Conservation (phyloP, 2,113 vertebrate species). For the Irena cyanogastra region DNA sequence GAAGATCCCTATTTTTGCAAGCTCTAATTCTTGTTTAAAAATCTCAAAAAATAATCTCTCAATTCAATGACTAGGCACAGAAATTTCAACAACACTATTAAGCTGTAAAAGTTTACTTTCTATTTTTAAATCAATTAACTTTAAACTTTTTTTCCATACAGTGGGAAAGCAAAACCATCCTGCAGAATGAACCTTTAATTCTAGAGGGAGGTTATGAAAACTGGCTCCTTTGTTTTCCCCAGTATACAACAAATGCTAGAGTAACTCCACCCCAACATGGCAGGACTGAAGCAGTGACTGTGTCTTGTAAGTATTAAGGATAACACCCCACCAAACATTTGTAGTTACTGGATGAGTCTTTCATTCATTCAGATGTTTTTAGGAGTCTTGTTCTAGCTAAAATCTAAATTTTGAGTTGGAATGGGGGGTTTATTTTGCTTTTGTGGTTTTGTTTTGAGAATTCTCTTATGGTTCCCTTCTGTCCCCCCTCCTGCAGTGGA, state of each 20-base stretch:
- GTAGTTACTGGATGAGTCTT: not conserved
- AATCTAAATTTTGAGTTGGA: not conserved
- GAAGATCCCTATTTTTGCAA: not conserved
- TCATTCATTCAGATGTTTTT: not conserved
- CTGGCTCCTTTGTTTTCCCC: slow-evolving; percentile 96
- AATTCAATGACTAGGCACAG: not conserved
- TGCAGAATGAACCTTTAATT: slow-evolving; percentile 88
- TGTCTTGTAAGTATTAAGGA: slow-evolving; percentile 82
- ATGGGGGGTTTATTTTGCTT: not conserved
- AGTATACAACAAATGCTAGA: slow-evolving; percentile 92
- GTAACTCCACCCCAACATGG: slow-evolving; percentile 81
- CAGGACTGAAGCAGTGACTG: slow-evolving; percentile 73
- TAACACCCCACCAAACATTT: not conserved
- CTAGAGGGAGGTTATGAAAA: slow-evolving; percentile 96
- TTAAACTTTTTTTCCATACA: slow-evolving; percentile 50
- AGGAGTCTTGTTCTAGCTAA: not conserved
- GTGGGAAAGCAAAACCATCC: slow-evolving; percentile 93
- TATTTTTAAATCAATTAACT: not conserved
- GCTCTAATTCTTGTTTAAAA: not conserved
- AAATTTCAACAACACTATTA: not conserved
- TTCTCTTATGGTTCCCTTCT: not conserved
- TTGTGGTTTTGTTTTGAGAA: not conserved
- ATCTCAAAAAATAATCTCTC: not conserved
- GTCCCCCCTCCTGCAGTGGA: slow-evolving; percentile 75
- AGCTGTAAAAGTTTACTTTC: not conserved